phyloP scores from a whole-genome alignment of 2,113 vertebrate species.

The Petroica traversi region DNA sequence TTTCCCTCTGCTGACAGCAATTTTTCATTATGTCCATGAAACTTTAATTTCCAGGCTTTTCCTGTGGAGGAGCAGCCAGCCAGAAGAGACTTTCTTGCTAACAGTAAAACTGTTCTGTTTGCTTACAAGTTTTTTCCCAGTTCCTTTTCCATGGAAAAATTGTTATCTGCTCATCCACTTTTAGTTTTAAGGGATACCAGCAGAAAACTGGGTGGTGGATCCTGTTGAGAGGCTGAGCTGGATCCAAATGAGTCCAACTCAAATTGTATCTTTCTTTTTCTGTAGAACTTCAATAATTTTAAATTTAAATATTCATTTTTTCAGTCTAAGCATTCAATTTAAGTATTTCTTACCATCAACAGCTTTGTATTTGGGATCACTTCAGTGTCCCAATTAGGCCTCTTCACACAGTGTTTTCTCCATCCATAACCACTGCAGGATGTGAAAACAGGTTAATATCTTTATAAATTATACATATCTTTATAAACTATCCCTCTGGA shows the following conservation, averaged over 20 bases:
- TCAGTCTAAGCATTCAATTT: not conserved
- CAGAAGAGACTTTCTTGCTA: not conserved
- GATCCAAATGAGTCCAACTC: not conserved
- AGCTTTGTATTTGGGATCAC: not conserved
- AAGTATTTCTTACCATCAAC: not conserved
- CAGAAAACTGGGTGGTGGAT: not conserved
- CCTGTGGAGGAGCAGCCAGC: not conserved
- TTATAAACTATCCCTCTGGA: not conserved
- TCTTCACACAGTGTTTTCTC: not conserved
- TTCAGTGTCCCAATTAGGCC: not conserved
- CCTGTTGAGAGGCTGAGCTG: not conserved
- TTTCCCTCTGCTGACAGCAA: not conserved
- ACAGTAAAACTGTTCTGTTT: not conserved
- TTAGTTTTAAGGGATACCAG: not conserved
- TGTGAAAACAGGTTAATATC: not conserved
- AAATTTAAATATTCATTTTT: not conserved
- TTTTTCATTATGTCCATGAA: not conserved
- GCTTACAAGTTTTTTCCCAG: not conserved
- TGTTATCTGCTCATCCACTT: not conserved
- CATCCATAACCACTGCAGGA: not conserved
- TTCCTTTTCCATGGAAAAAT: not conserved
- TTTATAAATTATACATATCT: not conserved
- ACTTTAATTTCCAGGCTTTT: not conserved
- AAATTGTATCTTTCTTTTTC: not conserved
- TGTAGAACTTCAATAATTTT: not conserved